These are phyloP conservation scores for Crepidodera aurea DNA, from an alignment of 2,888 invertebrate genomes.

Conservation along the genomic window DNA sequence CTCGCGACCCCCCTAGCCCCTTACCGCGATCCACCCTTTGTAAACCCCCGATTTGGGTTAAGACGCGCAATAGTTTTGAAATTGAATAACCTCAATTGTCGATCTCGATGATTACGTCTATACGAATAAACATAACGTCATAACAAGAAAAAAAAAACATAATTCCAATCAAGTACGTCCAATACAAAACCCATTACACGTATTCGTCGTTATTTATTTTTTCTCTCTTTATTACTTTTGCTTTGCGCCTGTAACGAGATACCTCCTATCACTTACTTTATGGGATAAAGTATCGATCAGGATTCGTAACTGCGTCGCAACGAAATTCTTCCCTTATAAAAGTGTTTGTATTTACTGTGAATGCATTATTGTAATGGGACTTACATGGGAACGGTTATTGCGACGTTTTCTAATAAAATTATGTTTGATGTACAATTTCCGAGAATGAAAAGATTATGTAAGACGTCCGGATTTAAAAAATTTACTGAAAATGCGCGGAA, in stretches of 20 bases:
- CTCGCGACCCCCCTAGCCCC: no score
- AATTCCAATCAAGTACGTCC: neutral
- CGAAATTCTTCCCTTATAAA: neutral
- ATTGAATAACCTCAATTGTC: no score
- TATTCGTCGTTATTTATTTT: neutral
- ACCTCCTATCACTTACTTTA: neutral
- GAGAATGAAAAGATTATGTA: no score
- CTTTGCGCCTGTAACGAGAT: neutral
- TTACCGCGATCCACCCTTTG: no score
- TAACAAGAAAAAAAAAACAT: neutral
- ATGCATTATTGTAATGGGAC: neutral
- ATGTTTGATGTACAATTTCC: no score
- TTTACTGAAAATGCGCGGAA: no score
- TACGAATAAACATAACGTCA: neutral
- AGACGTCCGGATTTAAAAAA: no score
- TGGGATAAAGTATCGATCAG: neutral
- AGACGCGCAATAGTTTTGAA: no score
- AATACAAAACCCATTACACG: neutral
- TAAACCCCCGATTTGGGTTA: no score
- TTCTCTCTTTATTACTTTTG: neutral
- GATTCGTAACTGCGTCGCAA: neutral
- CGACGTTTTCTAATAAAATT: no score
- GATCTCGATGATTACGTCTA: neutral
- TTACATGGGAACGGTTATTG: no score
- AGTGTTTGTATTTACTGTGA: neutral